phyloP scores from a whole-genome alignment of 53 echinoderm and acorn worm genomes.

The Echinarachnius parma region DNA sequence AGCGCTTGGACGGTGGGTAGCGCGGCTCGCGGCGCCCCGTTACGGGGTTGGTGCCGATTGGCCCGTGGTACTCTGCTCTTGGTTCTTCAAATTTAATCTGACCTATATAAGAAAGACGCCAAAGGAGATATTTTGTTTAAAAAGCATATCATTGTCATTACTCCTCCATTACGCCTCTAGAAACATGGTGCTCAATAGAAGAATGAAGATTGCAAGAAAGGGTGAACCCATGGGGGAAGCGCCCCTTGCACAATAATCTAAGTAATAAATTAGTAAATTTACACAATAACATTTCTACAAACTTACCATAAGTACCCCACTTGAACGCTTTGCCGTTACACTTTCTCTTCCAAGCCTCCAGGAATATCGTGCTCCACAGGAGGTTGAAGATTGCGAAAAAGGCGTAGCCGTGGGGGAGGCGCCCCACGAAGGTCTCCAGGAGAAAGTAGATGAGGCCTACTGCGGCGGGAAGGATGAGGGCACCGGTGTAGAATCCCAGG shows the following conservation, averaged over 20 bases:
- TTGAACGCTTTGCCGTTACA: conserved; percentile 78
- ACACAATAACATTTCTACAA: too few species aligned
- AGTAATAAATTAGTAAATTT: too few species aligned
- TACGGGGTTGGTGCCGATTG: conserved; percentile 70
- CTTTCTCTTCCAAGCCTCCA: conserved; percentile 93
- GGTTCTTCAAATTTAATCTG: conserved; percentile 96
- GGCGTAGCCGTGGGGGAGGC: conserved; percentile 70
- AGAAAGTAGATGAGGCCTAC: conserved; percentile 84
- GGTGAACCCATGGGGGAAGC: too few species aligned
- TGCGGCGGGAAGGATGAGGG: conserved; percentile 73
- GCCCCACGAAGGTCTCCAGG: conserved; percentile 64
- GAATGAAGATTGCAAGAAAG: too few species aligned
- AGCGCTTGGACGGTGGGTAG: conserved; percentile 85
- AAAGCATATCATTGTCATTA: too few species aligned
- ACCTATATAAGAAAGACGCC: conserved; percentile 21
- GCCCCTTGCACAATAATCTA: too few species aligned
- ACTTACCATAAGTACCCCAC: conserved; percentile 39
- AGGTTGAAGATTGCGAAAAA: conserved; percentile 97
- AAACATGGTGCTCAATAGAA: too few species aligned
- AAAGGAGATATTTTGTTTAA: too few species aligned
- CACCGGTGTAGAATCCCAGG: conserved; percentile 94
- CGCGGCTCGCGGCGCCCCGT: conserved; percentile 81
- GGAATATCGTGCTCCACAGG: conserved; percentile 91
- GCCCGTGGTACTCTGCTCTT: conserved; percentile 75
- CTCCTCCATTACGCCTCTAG: too few species aligned